Base-by-base conservation (phyloP, 2,113 vertebrate genomes). In the Rhodinocichla rosea region DNA sequence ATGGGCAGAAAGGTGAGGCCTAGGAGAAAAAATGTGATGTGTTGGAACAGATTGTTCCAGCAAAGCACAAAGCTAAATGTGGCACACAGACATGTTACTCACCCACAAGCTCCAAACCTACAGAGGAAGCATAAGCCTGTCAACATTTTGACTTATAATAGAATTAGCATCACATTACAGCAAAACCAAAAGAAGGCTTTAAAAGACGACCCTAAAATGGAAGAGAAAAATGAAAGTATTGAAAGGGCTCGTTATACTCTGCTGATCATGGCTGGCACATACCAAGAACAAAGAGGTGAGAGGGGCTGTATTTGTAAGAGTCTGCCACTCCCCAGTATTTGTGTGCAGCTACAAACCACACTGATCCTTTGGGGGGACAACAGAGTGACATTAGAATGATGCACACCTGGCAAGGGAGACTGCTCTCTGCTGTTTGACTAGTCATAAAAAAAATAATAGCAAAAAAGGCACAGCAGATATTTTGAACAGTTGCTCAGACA, bases 1-100 rank as follows among this genome's bases (percentile, higher is more conserved):
- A 86, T 22, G 71, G 71, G 60, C 79, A 94, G 80, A 94, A 95
- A 96, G 95, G 92, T 92, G 71, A 96, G 75, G 64, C 60, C 87
- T 85, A 67, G 42, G 35, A 80, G 52, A 23, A 78, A 87, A 87
- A 75, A 39, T 37, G 0, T 6, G 69, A 23, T 2, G 2, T 33
- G 47, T 63, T 55, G 50, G 78, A 96, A 94, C 87, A 94, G 63
- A 21, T 59, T 86, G 87, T 96, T 93, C 82, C 78, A 90, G 78
- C 59, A 83, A 89, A 92, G 60, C 30, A 4, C 64, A 80, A 64
- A 91, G 78, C 85, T 95, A 94, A 96, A 94, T 86, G 82, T 86
- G 85, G 87, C 68, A 87, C 63, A 83, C 80, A 94, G 84, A 70
- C 78, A 85, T 9, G 27, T 33, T 85, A 77, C 77, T 97, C 95